Base-by-base conservation (phyloP, 2,113 vertebrate species). In the Charina bottae region DNA sequence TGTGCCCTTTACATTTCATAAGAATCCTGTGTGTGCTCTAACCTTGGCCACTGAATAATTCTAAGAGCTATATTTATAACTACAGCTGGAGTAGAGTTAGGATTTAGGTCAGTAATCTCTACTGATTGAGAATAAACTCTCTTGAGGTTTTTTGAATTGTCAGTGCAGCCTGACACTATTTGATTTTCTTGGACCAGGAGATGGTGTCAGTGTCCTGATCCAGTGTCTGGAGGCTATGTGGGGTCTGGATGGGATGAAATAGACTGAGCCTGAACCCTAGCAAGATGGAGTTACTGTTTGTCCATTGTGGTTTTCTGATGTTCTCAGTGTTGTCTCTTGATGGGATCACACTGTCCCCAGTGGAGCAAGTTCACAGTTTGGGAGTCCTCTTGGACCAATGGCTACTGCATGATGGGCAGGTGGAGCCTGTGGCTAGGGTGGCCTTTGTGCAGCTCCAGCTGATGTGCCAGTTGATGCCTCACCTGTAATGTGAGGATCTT, bases 21-120 rank as follows among this genome's bases (percentile, higher is more conserved):
- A 87, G 49, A 85, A 85, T 94, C 92, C 28, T 91, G 42, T 0
- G 15, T 83, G 83, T 9, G 11, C 54, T 24, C 13, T 89, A 53
- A 89, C 13, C 8, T 49, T 64, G n/a, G 23, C 58, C 37, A 1
- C 24, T 85, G 85, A 21, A 1, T 87, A 6, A 83, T 92, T n/a
- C 37, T 0, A 23, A 9, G 6, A 28, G 84, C 21, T 17, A 64
- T 23, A 37, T 0, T 42, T 6, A 42, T 58, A 90, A 21, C 21
- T 90, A n/a, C 13, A 53, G 55, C 9, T 92, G n/a, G 85, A 49
- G n/a, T 6, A 33, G 90, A 17, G 12, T 17, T 64, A 64, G 42
- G n/a, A 42, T 92, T 92, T 49, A 33, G 15, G 83, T 94, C 93
- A 85, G 54, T 93, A 90, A 92, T 21, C 9, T 68, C 2, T 19